Evolutionary conservation across 1,140 invertebrate species (phyloP), one percentile per base, ranked within the genome.

Genomic region (Cataglyphis hispanica): DNA sequence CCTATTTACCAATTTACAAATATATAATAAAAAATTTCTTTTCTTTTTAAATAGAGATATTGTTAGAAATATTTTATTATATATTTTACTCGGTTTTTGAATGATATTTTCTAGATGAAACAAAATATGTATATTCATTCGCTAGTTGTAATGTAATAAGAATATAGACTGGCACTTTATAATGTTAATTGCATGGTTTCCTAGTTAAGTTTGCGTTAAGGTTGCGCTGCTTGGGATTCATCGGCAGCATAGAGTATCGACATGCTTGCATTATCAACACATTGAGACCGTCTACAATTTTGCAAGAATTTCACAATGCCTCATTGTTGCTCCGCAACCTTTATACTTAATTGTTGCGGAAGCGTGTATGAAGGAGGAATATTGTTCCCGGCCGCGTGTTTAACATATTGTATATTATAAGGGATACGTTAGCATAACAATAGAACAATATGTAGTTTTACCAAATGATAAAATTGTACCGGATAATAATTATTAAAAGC

Each of bases 201-300:
- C 10, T 11, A 43, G 10, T 43, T 43, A 43, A 66, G 64, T n/a
- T n/a, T n/a, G n/a, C n/a, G n/a, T n/a, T n/a, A n/a, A n/a, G n/a
- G n/a, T 66, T 37, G 31, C n/a, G n/a, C 19, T 37, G 6, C 16
- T 63, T 46, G 16, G 3, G 11, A 53, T 78, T 27, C n/a, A 8
- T 40, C 31, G 8, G 11, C 27, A 1, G 22, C 16, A n/a, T 37
- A 46, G 69, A 69, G 19, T 56, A 80, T 78, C 43, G 56, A 13
- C 13, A n/a, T 34, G 25, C n/a, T 69, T 19, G 19, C 13, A 70
- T 43, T 19, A 8, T n/a, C 31, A 25, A 58, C 27, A 58, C 27
- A 43, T 58, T 34, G 46, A 69, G 25, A 10, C 66, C 25, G 46
- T 2, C 19, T 77, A 50, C 25, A 61, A 78, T 83, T 81, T 19